A percentile compares a stretch with the other conserved stretches of the same genome.
These are phyloP conservation scores for Promerops cafer DNA, from an alignment of 2,113 vertebrate species.

Conservation along the genomic window DNA sequence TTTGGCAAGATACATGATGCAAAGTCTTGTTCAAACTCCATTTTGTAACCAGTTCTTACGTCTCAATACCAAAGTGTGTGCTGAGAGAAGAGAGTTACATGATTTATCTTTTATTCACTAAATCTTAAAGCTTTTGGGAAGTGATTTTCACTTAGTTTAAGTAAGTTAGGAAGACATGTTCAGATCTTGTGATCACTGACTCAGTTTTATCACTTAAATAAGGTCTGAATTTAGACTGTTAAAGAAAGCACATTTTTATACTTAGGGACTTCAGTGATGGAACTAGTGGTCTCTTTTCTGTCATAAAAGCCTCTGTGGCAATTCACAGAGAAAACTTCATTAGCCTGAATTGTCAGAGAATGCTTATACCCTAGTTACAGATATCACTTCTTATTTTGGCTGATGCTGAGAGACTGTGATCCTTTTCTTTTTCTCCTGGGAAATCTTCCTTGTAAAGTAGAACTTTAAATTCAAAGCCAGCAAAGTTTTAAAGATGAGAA, in stretches of 20 bases:
- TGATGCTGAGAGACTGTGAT: not conserved
- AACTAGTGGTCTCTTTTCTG: slow-evolving; percentile 27
- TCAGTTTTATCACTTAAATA: not conserved
- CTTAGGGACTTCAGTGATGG: not conserved
- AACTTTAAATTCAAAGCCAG: not conserved
- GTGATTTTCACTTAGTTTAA: not conserved
- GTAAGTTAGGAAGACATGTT: not conserved
- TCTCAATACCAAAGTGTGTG: not conserved
- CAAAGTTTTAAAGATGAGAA: not conserved
- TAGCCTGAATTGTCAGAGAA: slow-evolving; percentile 43
- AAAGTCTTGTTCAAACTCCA: not conserved
- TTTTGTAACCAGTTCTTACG: not conserved
- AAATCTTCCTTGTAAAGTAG: not conserved
- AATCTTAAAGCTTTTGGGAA: not conserved
- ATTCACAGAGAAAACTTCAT: slow-evolving; percentile 45
- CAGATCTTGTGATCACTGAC: not conserved
- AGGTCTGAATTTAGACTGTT: not conserved
- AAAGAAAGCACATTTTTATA: slow-evolving; percentile 7
- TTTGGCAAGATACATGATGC: not conserved
- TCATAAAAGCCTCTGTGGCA: slow-evolving; percentile 30
- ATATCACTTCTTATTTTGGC: slow-evolving; percentile 3
- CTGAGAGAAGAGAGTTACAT: not conserved
- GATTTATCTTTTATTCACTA: not conserved
- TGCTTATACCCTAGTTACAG: slow-evolving; percentile 1
- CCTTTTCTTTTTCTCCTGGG: not conserved